Conservation (phyloP, 2,113 vertebrate species). For the Illadopsis cleaveri region DNA sequence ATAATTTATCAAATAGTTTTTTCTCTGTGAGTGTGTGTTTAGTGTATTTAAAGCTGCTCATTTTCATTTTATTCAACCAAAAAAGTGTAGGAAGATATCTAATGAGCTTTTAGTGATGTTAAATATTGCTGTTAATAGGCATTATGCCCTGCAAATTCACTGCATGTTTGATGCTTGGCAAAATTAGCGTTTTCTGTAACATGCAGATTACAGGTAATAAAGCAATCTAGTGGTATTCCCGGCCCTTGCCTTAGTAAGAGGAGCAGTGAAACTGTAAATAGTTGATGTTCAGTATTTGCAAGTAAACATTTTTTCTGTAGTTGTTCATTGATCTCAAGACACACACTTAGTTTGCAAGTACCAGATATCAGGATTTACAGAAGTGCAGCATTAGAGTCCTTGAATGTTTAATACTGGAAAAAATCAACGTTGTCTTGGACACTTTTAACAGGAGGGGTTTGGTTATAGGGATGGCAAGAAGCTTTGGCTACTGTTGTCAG, state of each 20-base stretch:
- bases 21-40: constrained; percentile 78
- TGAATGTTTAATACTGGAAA: constrained; percentile 86
- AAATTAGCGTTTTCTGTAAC: constrained; percentile 79
- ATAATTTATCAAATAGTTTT: constrained; percentile 83
- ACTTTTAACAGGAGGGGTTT: constrained; percentile 55
- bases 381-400: constrained; percentile 71
- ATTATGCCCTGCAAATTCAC: constrained; percentile 81
- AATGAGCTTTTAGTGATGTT: constrained; percentile 85
- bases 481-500: constrained; percentile 67
- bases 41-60: constrained; percentile 88
- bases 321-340: constrained; percentile 76
- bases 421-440: constrained; percentile 42
- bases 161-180: constrained; percentile 94
- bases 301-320: constrained; percentile 77
- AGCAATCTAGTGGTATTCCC: constrained; percentile 81
- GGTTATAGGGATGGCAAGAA: constrained; percentile 54
- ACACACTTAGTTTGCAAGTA: constrained; percentile 68
- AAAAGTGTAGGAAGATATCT: constrained; percentile 77
- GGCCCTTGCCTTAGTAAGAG: constrained; percentile 79
- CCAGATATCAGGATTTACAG: constrained; percentile 70
- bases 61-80: constrained; percentile 81
- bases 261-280: constrained; percentile 91
- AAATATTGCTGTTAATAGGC: constrained; percentile 90
- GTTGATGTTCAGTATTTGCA: constrained; percentile 92
- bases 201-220: constrained; percentile 71